phyloP scores from a whole-genome alignment of 2,888 invertebrate genomes.

The Eupithecia exiguata region DNA sequence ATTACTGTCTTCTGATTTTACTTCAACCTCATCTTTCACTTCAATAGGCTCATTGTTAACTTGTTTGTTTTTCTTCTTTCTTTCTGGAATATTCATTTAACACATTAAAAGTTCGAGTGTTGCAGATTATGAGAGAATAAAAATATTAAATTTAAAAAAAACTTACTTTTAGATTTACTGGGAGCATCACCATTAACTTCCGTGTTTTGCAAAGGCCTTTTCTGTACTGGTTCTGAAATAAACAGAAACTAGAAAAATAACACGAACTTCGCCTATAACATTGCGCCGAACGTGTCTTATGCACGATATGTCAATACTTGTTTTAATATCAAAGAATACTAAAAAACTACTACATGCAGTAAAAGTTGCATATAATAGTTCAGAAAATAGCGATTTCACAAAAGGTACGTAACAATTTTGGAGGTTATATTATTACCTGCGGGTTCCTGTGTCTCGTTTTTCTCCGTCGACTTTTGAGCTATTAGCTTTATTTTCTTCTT shows the following conservation, averaged over 20 bases:
- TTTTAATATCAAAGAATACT: not conserved
- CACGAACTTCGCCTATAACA: not conserved
- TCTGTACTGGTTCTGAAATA: constrained; percentile 46
- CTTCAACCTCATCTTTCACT: constrained; percentile 55
- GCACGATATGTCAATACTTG: not conserved
- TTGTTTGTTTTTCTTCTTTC: constrained; percentile 59
- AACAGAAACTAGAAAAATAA: not conserved
- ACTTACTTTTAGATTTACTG: constrained; percentile 60
- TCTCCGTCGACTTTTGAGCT: constrained; percentile 75
- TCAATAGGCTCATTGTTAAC: constrained; percentile 51
- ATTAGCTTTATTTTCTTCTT: constrained; percentile 86
- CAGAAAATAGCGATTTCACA: not conserved
- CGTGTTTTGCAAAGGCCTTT: constrained; percentile 58
- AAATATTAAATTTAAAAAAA: not conserved
- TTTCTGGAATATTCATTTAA: constrained; percentile 48
- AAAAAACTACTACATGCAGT: not conserved
- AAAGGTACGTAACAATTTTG: not conserved
- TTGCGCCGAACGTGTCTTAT: not conserved
- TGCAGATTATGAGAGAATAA: not conserved
- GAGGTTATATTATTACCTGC: constrained; percentile 61
- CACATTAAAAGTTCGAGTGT: not conserved
- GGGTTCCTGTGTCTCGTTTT: constrained; percentile 46
- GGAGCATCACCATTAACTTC: constrained; percentile 43
- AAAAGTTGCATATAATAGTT: not conserved
- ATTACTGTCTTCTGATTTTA: constrained; percentile 46